phyloP scores from a whole-genome alignment of 2,113 vertebrate species.

The Isichthys henryi region DNA sequence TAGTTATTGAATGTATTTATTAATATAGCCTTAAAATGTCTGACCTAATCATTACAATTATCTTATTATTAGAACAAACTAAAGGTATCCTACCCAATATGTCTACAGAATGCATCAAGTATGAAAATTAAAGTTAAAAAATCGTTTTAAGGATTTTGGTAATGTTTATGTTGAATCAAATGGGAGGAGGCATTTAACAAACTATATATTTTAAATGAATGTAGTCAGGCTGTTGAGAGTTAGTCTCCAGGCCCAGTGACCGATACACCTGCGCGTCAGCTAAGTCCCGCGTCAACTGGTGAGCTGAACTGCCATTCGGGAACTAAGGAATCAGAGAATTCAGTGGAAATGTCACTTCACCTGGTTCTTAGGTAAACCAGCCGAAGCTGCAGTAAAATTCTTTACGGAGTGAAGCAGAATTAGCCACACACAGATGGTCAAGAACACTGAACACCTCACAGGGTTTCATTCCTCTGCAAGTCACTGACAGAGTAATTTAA shows the following conservation, averaged over 20 bases:
- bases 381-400: constrained; percentile 19
- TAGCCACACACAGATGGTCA: constrained; percentile 28
- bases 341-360: constrained; percentile 22
- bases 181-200: neutral
- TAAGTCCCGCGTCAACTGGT: neutral
- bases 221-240: neutral
- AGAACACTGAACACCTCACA: constrained; percentile 9
- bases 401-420: constrained; percentile 32
- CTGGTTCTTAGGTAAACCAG: constrained; percentile 11
- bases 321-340: constrained; percentile 5
- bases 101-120: neutral
- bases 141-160: neutral
- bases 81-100: neutral
- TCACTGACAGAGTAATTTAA: constrained; percentile 8
- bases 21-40: neutral
- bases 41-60: neutral
- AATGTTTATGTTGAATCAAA: neutral
- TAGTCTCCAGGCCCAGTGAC: neutral
- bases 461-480: neutral
- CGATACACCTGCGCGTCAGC: neutral
- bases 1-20: neutral
- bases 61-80: neutral
- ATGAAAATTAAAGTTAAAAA: neutral
- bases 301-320: neutral
- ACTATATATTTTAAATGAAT: neutral